These are phyloP conservation scores for Catocala sponsa DNA, from an alignment of 2,888 invertebrate genomes.

Conservation along the genomic window DNA sequence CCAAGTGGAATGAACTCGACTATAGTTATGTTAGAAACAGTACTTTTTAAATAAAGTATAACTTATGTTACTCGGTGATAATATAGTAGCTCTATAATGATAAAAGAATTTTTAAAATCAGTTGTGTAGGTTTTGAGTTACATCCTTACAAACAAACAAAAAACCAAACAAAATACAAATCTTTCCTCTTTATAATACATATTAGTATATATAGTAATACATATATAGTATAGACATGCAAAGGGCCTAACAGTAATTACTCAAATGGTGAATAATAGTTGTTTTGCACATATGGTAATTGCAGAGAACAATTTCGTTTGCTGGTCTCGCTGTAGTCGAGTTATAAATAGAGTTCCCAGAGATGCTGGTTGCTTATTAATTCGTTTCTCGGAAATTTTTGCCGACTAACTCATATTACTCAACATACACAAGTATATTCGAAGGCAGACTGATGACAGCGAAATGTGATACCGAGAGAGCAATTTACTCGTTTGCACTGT, in stretches of 20 bases:
- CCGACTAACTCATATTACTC: slow-evolving; percentile 30
- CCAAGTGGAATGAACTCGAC: too few relatives aligned
- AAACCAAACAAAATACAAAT: too few relatives aligned
- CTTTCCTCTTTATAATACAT: too few relatives aligned
- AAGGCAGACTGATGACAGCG: slow-evolving; percentile 27
- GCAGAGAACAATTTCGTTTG: slow-evolving; percentile 32
- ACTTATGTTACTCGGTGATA: too few relatives aligned
- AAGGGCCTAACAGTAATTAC: background rate
- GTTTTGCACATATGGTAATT: slow-evolving; percentile 37
- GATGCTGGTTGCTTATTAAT: slow-evolving; percentile 54
- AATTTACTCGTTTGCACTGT: slow-evolving; percentile 31
- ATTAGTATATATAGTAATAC: too few relatives aligned
- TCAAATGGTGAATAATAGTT: background rate
- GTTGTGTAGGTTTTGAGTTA: too few relatives aligned
- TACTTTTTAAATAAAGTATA: too few relatives aligned
- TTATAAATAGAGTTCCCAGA: slow-evolving; percentile 57
- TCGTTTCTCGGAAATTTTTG: slow-evolving; percentile 46
- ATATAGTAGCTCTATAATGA: too few relatives aligned
- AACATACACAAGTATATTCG: slow-evolving; percentile 16
- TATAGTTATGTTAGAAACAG: too few relatives aligned
- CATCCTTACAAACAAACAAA: too few relatives aligned
- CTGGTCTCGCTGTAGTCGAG: slow-evolving; percentile 21
- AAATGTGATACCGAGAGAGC: slow-evolving; percentile 16
- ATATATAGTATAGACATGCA: too few relatives aligned
- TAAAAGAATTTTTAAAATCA: too few relatives aligned